These are phyloP conservation scores for Borostomias antarcticus DNA, from an alignment of 2,797 vertebrate species.

Conservation along the genomic window DNA sequence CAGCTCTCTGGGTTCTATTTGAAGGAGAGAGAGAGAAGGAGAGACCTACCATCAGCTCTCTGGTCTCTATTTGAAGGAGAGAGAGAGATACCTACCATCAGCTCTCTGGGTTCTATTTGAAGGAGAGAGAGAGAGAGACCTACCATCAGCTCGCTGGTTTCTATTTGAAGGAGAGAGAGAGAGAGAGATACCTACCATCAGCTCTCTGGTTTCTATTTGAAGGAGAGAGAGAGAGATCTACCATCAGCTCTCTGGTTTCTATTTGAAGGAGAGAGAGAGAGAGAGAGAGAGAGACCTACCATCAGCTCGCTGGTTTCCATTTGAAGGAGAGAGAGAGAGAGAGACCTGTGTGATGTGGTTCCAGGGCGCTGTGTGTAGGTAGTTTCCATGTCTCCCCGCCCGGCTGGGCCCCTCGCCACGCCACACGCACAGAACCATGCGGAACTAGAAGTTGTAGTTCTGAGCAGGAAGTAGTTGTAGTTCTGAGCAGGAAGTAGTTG, in stretches of 20 bases:
- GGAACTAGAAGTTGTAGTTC: no score
- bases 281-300: neutral
- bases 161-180: neutral
- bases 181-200: neutral
- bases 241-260: no score
- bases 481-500: no score
- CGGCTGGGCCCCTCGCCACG: no score
- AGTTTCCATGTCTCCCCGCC: conserved; percentile 27
- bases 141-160: no score
- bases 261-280: no score
- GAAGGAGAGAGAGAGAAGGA: neutral
- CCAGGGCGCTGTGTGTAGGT: conserved; percentile 30
- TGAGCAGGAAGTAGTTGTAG: no score
- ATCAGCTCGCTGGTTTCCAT: neutral
- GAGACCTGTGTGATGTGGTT: conserved; percentile 29
- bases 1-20: neutral
- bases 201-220: neutral
- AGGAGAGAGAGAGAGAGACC: neutral
- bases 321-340: no score
- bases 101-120: neutral
- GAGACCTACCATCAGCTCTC: neutral
- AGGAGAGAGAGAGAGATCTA: neutral
- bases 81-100: conserved; percentile 1
- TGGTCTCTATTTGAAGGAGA: neutral
- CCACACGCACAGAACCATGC: conserved; percentile 28